Conservation (phyloP, 2,113 vertebrate genomes). For the Mandrillus leucophaeus region DNA sequence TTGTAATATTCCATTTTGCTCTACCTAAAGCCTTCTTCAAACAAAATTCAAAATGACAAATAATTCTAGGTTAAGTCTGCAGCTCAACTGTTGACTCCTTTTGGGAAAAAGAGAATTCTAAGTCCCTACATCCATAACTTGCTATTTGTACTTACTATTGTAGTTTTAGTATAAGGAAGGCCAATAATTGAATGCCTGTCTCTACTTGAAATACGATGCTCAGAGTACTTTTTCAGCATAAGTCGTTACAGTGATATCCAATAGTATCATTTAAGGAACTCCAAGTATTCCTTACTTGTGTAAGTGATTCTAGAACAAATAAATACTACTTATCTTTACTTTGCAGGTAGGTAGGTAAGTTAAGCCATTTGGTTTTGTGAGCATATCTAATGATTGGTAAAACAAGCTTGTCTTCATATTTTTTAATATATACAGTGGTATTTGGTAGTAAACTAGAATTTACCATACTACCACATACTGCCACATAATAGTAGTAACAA, state of each 20-base stretch:
- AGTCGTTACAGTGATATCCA: not conserved
- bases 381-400: not conserved
- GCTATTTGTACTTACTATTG: not conserved
- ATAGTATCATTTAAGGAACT: not conserved
- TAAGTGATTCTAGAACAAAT: not conserved
- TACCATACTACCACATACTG: not conserved
- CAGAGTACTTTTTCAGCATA: not conserved
- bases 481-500: not conserved
- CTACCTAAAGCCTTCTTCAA: not conserved
- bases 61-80: not conserved
- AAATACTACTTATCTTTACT: constrained; percentile 44
- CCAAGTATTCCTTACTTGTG: not conserved
- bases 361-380: constrained; percentile 15
- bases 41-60: not conserved
- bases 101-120: not conserved
- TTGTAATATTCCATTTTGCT: not conserved
- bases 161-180: not conserved
- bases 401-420: not conserved
- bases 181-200: not conserved
- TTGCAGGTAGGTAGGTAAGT: not conserved
- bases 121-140: not conserved
- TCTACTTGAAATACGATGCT: not conserved
- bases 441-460: not conserved
- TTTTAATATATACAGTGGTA: not conserved
- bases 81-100: not conserved